Evolutionary conservation across 2,113 vertebrate species (phyloP).

Genomic region (Ahaetulla prasina): DNA sequence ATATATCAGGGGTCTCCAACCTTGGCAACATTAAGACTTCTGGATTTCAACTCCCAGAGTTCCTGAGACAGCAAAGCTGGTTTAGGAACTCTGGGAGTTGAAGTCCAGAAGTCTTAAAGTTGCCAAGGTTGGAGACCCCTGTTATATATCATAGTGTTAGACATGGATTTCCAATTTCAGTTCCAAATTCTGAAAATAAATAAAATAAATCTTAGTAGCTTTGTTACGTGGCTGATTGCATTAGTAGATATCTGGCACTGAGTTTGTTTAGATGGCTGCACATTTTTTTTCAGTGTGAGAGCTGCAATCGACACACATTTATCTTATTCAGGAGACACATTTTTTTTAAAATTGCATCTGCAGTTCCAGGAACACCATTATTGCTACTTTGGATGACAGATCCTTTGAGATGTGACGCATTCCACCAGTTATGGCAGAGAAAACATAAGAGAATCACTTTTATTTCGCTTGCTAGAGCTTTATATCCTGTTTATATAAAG

Average conservation of each 20-base stretch:
- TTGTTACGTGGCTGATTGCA: constrained; percentile 3
- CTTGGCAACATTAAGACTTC: no score
- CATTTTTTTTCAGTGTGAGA: neutral
- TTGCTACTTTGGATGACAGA: constrained; percentile 9
- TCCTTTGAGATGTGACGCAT: neutral
- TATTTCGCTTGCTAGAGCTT: neutral
- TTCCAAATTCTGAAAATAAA: neutral
- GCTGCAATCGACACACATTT: constrained; percentile 15
- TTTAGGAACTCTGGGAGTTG: no score
- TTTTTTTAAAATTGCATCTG: neutral
- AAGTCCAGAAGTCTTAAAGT: no score
- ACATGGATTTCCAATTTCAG: neutral
- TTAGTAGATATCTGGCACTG: constrained; percentile 15
- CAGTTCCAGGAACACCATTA: constrained; percentile 17
- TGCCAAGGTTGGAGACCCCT: no score
- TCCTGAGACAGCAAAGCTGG: no score
- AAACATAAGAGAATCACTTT: constrained; percentile 7
- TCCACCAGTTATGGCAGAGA: neutral
- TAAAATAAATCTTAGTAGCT: neutral
- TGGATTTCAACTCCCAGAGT: no score
- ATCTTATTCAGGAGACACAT: constrained; percentile 20
- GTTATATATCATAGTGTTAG: neutral
- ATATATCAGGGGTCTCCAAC: no score
- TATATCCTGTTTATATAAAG: constrained; percentile 27
- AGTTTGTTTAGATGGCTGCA: neutral